Conservation (phyloP, 2,888 invertebrate species). For the Acronicta leporina region DNA sequence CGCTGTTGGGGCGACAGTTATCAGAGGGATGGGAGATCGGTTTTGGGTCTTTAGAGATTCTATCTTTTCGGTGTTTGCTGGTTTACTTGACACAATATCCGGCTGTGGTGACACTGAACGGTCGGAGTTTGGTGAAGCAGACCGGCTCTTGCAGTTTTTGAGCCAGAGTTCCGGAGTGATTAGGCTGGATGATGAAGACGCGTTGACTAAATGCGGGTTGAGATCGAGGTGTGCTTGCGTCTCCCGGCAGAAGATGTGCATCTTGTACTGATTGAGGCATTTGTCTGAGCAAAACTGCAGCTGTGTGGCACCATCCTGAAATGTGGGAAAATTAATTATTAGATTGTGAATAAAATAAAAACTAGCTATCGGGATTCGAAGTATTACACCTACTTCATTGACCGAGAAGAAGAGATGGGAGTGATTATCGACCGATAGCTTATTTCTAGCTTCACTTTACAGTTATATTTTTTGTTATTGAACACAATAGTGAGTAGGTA, state of each 20-base stretch:
- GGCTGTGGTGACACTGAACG: slow-evolving; percentile 87
- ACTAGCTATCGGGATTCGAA: no score
- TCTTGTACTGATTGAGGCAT: slow-evolving; percentile 98
- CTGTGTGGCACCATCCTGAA: slow-evolving; percentile 96
- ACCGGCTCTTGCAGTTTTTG: slow-evolving; percentile 92
- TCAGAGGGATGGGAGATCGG: slow-evolving; percentile 89
- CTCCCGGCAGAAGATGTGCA: slow-evolving; percentile 98
- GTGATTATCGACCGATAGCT: no score
- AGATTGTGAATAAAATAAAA: background rate
- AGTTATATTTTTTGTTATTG: no score
- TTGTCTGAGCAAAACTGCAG: slow-evolving; percentile 97
- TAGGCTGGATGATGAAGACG: slow-evolving; percentile 86
- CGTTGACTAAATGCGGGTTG: slow-evolving; percentile 92
- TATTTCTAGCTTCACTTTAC: no score
- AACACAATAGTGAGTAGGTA: no score
- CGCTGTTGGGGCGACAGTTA: slow-evolving; percentile 91
- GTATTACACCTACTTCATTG: background rate
- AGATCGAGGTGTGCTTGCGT: slow-evolving; percentile 97
- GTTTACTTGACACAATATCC: slow-evolving; percentile 69
- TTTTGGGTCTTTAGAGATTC: slow-evolving; percentile 65
- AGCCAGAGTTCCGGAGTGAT: slow-evolving; percentile 98
- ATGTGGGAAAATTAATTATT: slow-evolving; percentile 41
- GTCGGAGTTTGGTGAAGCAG: slow-evolving; percentile 89
- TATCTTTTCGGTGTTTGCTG: slow-evolving; percentile 63
- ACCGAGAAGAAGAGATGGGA: no score